phyloP scores from a whole-genome alignment of 2,888 invertebrate species.

The Branchellion lobata region DNA sequence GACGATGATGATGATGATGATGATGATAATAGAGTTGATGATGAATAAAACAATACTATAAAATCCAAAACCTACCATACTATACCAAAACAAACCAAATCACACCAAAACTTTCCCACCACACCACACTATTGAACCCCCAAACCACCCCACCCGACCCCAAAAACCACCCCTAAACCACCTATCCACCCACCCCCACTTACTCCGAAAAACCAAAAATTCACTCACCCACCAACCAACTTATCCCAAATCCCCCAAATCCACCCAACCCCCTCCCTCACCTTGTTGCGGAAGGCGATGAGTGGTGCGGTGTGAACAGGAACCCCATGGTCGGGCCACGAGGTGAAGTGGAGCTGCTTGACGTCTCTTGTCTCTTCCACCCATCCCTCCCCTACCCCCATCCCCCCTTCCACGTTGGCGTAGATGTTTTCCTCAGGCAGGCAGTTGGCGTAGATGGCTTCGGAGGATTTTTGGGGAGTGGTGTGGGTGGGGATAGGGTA shows the following conservation, averaged over 20 bases:
- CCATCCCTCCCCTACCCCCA: slow-evolving; percentile 61
- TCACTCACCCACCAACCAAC: no score
- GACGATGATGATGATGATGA: slow-evolving; percentile 37
- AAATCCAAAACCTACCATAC: background rate
- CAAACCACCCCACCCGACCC: no score
- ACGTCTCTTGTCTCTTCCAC: slow-evolving; percentile 49
- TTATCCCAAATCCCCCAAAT: background rate
- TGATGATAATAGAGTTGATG: background rate
- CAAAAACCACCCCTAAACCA: no score
- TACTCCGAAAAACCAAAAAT: no score
- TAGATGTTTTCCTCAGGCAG: slow-evolving; percentile 32
- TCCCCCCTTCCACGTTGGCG: slow-evolving; percentile 25
- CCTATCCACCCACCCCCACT: no score
- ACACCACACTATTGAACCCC: no score
- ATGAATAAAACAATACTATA: no score
- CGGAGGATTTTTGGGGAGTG: background rate
- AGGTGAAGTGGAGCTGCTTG: slow-evolving; percentile 53
- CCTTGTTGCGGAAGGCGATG: slow-evolving; percentile 58
- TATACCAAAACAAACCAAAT: background rate
- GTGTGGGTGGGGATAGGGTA: background rate
- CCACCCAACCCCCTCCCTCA: slow-evolving; percentile 50
- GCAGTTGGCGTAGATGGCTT: slow-evolving; percentile 37
- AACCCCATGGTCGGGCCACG: slow-evolving; percentile 54
- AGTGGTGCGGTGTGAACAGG: slow-evolving; percentile 55
- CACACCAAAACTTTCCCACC: background rate